phyloP scores from a whole-genome alignment of 1,140 invertebrate species.

The Frieseomelitta varia region DNA sequence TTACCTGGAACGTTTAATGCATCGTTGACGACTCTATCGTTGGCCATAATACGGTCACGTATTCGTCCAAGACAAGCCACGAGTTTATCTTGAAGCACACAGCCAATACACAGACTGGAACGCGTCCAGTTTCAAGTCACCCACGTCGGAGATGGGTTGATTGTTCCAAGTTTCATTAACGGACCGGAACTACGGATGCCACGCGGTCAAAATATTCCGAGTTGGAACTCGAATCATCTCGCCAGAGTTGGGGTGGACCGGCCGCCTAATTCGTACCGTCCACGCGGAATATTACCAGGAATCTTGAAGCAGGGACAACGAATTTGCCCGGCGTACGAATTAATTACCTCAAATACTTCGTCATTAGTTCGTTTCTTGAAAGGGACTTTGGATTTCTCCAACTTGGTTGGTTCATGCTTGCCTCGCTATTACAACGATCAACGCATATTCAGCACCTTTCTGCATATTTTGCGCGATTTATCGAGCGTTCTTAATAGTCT shows the following conservation, averaged over 20 bases:
- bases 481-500: background rate
- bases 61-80: constrained; percentile 19
- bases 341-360: constrained; percentile 37
- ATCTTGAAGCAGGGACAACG: constrained; percentile 38
- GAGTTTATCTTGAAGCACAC: constrained; percentile 13
- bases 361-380: constrained; percentile 13
- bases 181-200: constrained; percentile 32
- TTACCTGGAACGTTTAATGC: constrained; percentile 30
- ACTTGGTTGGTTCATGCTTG: constrained; percentile 7
- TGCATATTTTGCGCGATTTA: background rate
- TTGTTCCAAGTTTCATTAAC: constrained; percentile 46
- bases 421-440: constrained; percentile 8
- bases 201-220: constrained; percentile 35
- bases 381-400: constrained; percentile 12
- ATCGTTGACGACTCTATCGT: constrained; percentile 2
- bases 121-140: constrained; percentile 39
- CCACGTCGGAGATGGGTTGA: constrained; percentile 23
- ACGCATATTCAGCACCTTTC: background rate
- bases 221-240: constrained; percentile 42
- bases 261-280: constrained; percentile 22
- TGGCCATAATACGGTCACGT: constrained; percentile 27
- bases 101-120: constrained; percentile 20
- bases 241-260: background rate
- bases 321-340: constrained; percentile 34
- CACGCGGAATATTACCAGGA: constrained; percentile 30